Evolutionary conservation across 2,888 invertebrate species (phyloP), one percentile per base, ranked within the genome.

Genomic region (Agonum fuliginosum): DNA sequence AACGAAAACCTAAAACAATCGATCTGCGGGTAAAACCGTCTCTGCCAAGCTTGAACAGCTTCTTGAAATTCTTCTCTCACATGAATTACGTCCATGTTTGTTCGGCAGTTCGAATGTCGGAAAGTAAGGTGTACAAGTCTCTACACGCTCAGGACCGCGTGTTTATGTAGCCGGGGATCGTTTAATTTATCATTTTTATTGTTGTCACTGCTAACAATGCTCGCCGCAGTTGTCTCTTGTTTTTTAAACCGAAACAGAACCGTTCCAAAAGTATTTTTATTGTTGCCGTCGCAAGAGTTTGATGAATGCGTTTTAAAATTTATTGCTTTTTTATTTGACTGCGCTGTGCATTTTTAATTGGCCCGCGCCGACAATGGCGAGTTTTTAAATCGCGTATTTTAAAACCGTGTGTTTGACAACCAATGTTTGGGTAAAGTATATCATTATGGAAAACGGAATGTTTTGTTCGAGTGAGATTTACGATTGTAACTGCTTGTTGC

Each of bases 111-210:
- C n/a, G n/a, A n/a, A n/a, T n/a, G n/a, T n/a, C n/a, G n/a, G n/a
- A n/a, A n/a, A n/a, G n/a, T n/a, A n/a, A n/a, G n/a, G n/a, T n/a
- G n/a, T n/a, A n/a, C n/a, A n/a, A n/a, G n/a, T n/a, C n/a, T n/a
- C n/a, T n/a, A n/a, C n/a, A n/a, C n/a, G n/a, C n/a, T n/a, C n/a
- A n/a, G n/a, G n/a, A n/a, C n/a, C 30, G 74, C 30, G 74, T 74
- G 74, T 74, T 74, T 74, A 74, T 65, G 41, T 71, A 43, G 14
- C 46, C 24, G 62, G 74, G 65, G 74, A 74, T 74, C 74, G 43
- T 74, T 74, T 74, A 74, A 74, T 74, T 74, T 74, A 74, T 74
- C 74, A 74, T 74, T 74, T 74, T 74, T 74, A 74, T 74, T 74
- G 74, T 74, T 62, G 62, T 62, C 74, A 74, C 62, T 74, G 74